Conservation (phyloP, 2,888 invertebrate species). For the Coecobrya sp. region DNA sequence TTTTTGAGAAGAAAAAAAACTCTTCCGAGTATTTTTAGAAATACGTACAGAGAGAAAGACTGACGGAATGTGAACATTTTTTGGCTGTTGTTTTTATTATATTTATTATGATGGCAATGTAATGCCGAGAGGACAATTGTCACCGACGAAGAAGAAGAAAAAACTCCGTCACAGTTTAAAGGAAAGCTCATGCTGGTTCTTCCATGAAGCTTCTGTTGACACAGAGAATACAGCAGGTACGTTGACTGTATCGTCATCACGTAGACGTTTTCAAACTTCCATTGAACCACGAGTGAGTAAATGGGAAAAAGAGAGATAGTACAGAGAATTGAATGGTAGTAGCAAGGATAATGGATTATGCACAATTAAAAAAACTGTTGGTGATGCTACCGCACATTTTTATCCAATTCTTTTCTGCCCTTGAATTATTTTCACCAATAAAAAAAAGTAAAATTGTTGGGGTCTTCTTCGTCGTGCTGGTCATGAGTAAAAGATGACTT, state of each 20-base stretch:
- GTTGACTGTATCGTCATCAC: neutral
- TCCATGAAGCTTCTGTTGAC: constrained; percentile 61
- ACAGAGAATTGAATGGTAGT: neutral
- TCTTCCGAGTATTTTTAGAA: constrained; percentile 59
- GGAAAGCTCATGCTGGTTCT: constrained; percentile 49
- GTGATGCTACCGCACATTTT: neutral
- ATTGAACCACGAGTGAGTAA: neutral
- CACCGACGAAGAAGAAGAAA: neutral
- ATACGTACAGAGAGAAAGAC: neutral
- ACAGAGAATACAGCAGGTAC: neutral
- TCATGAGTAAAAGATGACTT: constrained; percentile 63
- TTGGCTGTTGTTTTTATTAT: constrained; percentile 47
- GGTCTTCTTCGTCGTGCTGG: constrained; percentile 2
- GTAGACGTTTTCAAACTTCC: constrained; percentile 39
- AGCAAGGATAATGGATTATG: neutral
- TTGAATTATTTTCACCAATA: constrained; percentile 45
- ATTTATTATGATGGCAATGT: constrained; percentile 14
- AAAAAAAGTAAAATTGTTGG: constrained; percentile 18
- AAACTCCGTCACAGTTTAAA: constrained; percentile 79
- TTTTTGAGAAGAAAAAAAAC: constrained; percentile 32
- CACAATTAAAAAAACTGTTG: constrained; percentile 39
- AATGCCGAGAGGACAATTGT: constrained; percentile 58
- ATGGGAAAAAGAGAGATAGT: neutral
- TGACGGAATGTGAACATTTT: constrained; percentile 38
- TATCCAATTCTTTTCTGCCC: constrained; percentile 24